phyloP scores from a whole-genome alignment of 2,113 vertebrate genomes.

The Callionymus lyra region DNA sequence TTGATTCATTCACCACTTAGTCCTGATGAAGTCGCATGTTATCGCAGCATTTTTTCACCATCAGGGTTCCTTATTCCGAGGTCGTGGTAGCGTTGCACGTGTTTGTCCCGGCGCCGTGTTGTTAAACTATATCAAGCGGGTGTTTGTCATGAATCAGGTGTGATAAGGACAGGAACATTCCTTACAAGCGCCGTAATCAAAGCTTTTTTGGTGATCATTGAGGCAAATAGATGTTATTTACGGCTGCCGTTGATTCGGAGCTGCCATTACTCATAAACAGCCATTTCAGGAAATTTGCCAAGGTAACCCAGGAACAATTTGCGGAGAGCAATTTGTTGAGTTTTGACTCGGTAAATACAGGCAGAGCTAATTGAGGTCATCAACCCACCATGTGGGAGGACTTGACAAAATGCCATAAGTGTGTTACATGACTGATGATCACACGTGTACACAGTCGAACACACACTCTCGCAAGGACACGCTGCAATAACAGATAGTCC shows the following conservation, averaged over 20 bases:
- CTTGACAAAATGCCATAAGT: conserved; percentile 50
- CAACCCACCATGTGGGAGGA: conserved; percentile 44
- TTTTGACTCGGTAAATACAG: conserved; percentile 56
- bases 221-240: conserved; percentile 51
- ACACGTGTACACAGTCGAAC: conserved; percentile 24
- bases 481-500: neutral
- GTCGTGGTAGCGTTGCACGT: neutral
- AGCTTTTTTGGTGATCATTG: conserved; percentile 53
- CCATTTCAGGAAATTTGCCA: conserved; percentile 59
- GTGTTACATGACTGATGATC: conserved; percentile 54
- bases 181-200: conserved; percentile 44
- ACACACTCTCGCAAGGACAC: conserved; percentile 16
- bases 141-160: conserved; percentile 35
- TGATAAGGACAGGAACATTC: conserved; percentile 30
- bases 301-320: conserved; percentile 54
- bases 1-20: conserved; percentile 99
- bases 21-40: conserved; percentile 91
- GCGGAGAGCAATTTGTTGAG: conserved; percentile 45
- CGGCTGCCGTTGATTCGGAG: conserved; percentile 47
- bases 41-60: conserved; percentile 82
- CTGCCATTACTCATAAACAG: conserved; percentile 63
- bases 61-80: conserved; percentile 45
- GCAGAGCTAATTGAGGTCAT: conserved; percentile 60
- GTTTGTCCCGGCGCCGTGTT: no score
- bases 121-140: conserved; percentile 8